Base-by-base conservation (phyloP, 2,113 vertebrate species). In the Nothobranchius kuhntae region DNA sequence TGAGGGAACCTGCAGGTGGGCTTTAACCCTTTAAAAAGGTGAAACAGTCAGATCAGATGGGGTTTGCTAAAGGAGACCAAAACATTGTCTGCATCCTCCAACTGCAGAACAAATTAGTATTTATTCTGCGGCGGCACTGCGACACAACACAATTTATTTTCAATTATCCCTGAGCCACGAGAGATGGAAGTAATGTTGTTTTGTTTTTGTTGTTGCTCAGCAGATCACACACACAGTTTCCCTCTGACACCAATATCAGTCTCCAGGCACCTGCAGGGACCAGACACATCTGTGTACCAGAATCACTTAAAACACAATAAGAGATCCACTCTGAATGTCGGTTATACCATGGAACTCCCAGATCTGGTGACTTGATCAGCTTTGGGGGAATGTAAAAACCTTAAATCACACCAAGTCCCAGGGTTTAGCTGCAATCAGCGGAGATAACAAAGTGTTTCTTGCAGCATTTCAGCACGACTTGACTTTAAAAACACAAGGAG, bases 61-160 rank as follows among this genome's bases (percentile, higher is more conserved):
- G 53, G 61, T 56, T 55, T 70, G 53, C 35, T 36, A 57, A 76
- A 64, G 13, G 3, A 63, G 54, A 66, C 38, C 63, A 53, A 62
- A 62, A 58, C 40, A 66, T 47, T 62, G 65, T 64, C 67, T 61
- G 64, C 55, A 24, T 73, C 64, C 57, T 64, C 67, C 62, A 72
- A 63, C 81, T 81, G 84, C 84, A 77, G 79, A 73, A 79, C 80
- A 88, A 87, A 92, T 92, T 80, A 92, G 84, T 87, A 90, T 90
- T 91, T 90, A 86, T 81, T 85, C 84, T 85, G 83, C 86, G 86
- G 83, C 83, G 70, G 74, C 85, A 77, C 89, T 89, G 91, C 89
- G 77, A 89, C 90, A 91, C 86, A 76, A 81, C 75, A 65, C 84
- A 80, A 86, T 90, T 90, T 91, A 90, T 92, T 91, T 90, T 86